Conservation (phyloP, 2,888 invertebrate genomes). For the Drosophila mimetica region DNA sequence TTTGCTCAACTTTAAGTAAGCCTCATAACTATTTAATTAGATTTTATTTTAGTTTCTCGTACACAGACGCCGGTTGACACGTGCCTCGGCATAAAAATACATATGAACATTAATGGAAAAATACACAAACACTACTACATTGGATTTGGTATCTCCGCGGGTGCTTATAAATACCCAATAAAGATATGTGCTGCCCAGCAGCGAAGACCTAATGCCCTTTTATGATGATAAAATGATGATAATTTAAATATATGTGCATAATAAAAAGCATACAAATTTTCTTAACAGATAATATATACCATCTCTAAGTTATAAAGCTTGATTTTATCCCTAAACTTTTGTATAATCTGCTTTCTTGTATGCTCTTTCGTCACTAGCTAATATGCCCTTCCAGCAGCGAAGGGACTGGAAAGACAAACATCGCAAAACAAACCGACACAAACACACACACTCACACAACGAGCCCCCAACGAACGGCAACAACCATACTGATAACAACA, state of each 20-base stretch:
- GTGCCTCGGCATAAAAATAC: conserved; percentile 1
- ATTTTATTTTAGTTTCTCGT: neutral
- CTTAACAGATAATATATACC: too few species aligned
- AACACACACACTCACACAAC: conserved; percentile 37
- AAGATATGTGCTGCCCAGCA: neutral
- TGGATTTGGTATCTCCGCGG: neutral
- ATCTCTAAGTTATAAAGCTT: too few species aligned
- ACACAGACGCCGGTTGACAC: conserved; percentile 17
- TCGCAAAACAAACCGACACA: conserved; percentile 25
- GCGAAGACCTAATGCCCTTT: conserved; percentile 6
- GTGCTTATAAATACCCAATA: conserved; percentile 33
- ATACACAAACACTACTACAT: conserved; percentile 19
- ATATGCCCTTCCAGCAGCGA: conserved; percentile 2
- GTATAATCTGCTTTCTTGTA: too few species aligned
- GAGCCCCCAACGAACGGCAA: conserved; percentile 66
- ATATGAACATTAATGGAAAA: conserved; percentile 17
- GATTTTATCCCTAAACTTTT: too few species aligned
- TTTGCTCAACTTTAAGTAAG: neutral
- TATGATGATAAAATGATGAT: neutral
- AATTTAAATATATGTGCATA: neutral
- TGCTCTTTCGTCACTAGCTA: neutral
- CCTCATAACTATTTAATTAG: neutral
- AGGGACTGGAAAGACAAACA: conserved; percentile 3
- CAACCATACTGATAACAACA: conserved; percentile 32
- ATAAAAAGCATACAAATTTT: too few species aligned